Evolutionary conservation across 2,797 vertebrate species (phyloP).

Genomic region (Onychomys leucogaster): DNA sequence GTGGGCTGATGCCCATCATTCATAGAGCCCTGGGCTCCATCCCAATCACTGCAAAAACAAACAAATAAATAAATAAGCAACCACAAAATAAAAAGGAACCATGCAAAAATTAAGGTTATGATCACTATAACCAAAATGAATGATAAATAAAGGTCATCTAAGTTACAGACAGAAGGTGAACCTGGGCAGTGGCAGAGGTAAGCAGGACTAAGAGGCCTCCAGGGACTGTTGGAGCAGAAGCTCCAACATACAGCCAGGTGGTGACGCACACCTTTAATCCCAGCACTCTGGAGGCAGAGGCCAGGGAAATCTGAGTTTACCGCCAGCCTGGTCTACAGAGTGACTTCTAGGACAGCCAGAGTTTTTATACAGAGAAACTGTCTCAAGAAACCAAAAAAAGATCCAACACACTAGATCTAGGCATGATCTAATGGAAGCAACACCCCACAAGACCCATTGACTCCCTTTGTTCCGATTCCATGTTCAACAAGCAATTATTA

Average conservation of each 20-base stretch:
- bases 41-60: not conserved
- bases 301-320: not conserved
- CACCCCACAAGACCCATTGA: slow-evolving; percentile 51
- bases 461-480: slow-evolving; percentile 56
- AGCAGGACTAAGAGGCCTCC: not conserved
- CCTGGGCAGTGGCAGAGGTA: not conserved
- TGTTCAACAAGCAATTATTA: slow-evolving; percentile 56
- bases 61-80: not conserved
- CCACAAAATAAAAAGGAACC: not conserved
- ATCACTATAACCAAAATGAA: slow-evolving; percentile 11
- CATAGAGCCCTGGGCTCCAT: not conserved
- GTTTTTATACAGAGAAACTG: not conserved
- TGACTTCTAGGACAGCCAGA: not conserved
- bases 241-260: not conserved
- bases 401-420: not conserved
- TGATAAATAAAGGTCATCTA: slow-evolving; percentile 13
- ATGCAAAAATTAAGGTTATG: slow-evolving; percentile 2
- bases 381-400: not conserved
- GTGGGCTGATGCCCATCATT: not conserved
- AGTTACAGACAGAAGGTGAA: slow-evolving; percentile 56
- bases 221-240: not conserved
- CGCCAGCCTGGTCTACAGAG: not conserved
- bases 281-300: not conserved
- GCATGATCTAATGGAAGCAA: slow-evolving; percentile 8
- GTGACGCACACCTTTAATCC: not conserved